phyloP scores from a whole-genome alignment of 1,140 invertebrate species.

The Sarcophaga bullata region DNA sequence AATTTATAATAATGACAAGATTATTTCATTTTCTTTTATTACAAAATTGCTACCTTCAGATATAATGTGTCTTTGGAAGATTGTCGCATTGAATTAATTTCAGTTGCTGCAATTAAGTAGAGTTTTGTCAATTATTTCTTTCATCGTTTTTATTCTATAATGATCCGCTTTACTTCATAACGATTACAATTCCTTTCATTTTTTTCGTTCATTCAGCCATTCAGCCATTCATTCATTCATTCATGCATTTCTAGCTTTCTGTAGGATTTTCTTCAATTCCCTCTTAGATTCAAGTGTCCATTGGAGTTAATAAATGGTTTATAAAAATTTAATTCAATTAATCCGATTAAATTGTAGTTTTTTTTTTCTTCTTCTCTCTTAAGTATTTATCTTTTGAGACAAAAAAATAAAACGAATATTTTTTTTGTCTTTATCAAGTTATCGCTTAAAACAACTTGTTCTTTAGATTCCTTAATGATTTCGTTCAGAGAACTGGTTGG shows the following conservation, averaged over 20 bases:
- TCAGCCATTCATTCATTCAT: too few relatives aligned
- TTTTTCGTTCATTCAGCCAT: background rate
- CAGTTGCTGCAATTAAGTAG: background rate
- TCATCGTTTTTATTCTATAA: background rate
- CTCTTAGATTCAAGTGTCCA: background rate
- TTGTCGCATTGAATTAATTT: background rate
- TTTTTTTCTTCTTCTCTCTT: too few relatives aligned
- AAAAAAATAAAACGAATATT: background rate
- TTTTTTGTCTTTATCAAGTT: background rate
- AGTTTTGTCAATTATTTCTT: background rate
- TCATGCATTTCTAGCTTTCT: background rate
- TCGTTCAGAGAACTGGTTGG: background rate
- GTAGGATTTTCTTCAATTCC: background rate
- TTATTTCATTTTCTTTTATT: background rate
- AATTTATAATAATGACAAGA: constrained; percentile 22
- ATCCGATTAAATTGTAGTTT: background rate
- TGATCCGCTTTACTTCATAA: background rate
- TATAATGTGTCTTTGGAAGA: background rate
- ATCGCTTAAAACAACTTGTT: background rate
- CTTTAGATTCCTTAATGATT: background rate
- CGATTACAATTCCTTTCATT: background rate
- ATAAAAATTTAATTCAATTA: background rate
- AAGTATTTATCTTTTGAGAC: background rate
- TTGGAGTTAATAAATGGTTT: background rate
- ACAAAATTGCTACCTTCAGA: background rate